Percentiles rank a stretch among this genome's conserved stretches.
Evolutionary conservation across 2,888 invertebrate species (phyloP).

Genomic region (Sesia bembeciformis): DNA sequence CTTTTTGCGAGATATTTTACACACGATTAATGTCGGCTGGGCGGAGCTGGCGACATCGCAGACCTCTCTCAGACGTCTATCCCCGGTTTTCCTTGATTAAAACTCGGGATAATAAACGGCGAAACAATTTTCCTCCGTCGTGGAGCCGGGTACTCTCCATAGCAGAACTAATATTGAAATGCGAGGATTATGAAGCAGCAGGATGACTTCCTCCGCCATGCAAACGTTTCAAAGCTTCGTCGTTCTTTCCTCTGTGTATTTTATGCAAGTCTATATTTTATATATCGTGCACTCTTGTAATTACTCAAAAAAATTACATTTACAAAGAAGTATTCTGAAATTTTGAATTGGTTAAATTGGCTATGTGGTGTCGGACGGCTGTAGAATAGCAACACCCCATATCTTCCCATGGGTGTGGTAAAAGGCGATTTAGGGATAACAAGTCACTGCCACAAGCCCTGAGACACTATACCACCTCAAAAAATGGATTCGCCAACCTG

Average conservation of each 20-base stretch:
- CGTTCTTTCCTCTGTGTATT: not conserved
- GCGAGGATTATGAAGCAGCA: conserved; percentile 22
- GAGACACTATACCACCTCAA: no score
- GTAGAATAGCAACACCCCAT: no score
- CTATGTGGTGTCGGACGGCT: no score
- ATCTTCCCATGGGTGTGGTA: no score
- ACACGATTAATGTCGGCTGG: conserved; percentile 43
- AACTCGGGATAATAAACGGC: conserved; percentile 65
- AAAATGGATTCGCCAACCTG: no score
- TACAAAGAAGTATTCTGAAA: no score
- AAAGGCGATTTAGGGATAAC: no score
- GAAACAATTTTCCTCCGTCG: conserved; percentile 53
- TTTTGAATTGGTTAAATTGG: no score
- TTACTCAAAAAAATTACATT: no score
- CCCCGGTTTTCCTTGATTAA: conserved; percentile 59
- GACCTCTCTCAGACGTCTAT: conserved; percentile 45
- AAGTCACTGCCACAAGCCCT: no score
- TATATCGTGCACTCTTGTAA: no score
- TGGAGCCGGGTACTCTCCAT: conserved; percentile 21
- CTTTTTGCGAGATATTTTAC: conserved; percentile 40
- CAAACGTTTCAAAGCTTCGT: not conserved
- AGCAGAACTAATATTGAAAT: conserved; percentile 54
- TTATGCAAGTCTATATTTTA: no score
- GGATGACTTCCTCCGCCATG: conserved; percentile 1
- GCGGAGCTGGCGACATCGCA: conserved; percentile 24